Base-by-base conservation (phyloP, 2,797 vertebrate genomes). In the Zenarchopterus dispar region DNA sequence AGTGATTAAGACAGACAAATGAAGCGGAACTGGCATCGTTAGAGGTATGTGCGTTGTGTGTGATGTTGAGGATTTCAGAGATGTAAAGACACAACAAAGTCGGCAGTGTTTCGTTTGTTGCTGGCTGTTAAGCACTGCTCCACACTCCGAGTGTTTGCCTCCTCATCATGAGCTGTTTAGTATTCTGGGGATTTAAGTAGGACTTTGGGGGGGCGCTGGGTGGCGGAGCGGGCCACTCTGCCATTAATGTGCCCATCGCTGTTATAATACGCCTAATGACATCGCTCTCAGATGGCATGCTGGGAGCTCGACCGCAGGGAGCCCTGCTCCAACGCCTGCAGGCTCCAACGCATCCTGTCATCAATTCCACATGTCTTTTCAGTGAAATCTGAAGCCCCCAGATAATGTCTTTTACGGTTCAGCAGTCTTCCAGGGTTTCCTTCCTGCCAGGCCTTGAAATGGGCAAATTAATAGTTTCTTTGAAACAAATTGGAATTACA, bases 381-480 rank as follows among this genome's bases (percentile, higher is more conserved):
- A 60, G 63, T 63, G 82, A 80, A 84, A 83, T 67, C 59, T 46
- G 52, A 94, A 92, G 91, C 91, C 92, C 94, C 91, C 91, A 93
- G 94, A 94, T 95, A 96, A 95, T 94, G 95, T 92, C 88, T 96
- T 96, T 94, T 92, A 95, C 87, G 93, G 94, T 95, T 96, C 93
- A 94, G 76, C 61, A 80, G 81, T 90, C 94, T 96, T 94, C 94
- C 94, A 94, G 93, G 93, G 93, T 91, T 93, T 90, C 85, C 87
- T 88, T 96, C 92, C 95, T 92, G 92, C 92, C 94, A 92, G 92
- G 92, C 88, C 94, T 93, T 90, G 89, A 94, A 96, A 96, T 93
- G 92, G 94, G 92, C 88, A 95, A 96, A 96, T 97, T 95, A 96
- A 97, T 95, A 91, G 92, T 94, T 95, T 92, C 93, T 93, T 93